phyloP scores from a whole-genome alignment of 1,140 invertebrate genomes.

The Tetragnatha versicolor region DNA sequence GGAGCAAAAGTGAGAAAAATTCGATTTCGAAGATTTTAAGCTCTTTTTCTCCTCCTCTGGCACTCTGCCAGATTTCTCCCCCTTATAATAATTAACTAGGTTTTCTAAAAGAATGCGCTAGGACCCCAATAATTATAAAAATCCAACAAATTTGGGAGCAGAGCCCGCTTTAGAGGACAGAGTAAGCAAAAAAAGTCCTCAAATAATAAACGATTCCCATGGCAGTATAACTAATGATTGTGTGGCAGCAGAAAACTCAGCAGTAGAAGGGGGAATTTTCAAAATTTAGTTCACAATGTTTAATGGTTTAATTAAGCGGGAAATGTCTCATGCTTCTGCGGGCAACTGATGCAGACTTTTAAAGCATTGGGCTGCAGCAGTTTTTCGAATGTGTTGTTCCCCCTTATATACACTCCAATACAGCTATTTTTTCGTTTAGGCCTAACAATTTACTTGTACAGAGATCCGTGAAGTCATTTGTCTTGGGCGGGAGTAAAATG shows the following conservation, averaged over 20 bases:
- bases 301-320: slow-evolving; percentile 36
- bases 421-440: too few relatives aligned
- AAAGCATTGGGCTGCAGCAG: too few relatives aligned
- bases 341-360: slow-evolving; percentile 6
- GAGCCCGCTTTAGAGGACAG: background rate
- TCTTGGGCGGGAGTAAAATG: too few relatives aligned
- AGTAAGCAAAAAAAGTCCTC: background rate
- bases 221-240: slow-evolving; percentile 37
- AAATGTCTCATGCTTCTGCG: slow-evolving; percentile 11
- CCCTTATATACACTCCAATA: too few relatives aligned
- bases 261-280: background rate
- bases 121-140: slow-evolving; percentile 31
- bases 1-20: background rate
- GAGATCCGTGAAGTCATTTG: too few relatives aligned
- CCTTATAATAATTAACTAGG: slow-evolving; percentile 34
- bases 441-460: too few relatives aligned
- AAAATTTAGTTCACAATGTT: slow-evolving; percentile 26
- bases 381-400: too few relatives aligned
- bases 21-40: slow-evolving; percentile 3
- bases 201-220: slow-evolving; percentile 30
- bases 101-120: slow-evolving; percentile 15
- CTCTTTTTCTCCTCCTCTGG: too few relatives aligned
- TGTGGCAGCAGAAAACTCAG: slow-evolving; percentile 10
- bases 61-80: background rate
- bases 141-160: slow-evolving; percentile 18